Evolutionary conservation across 2,113 vertebrate species (phyloP).

Genomic region (Struthio camelus): DNA sequence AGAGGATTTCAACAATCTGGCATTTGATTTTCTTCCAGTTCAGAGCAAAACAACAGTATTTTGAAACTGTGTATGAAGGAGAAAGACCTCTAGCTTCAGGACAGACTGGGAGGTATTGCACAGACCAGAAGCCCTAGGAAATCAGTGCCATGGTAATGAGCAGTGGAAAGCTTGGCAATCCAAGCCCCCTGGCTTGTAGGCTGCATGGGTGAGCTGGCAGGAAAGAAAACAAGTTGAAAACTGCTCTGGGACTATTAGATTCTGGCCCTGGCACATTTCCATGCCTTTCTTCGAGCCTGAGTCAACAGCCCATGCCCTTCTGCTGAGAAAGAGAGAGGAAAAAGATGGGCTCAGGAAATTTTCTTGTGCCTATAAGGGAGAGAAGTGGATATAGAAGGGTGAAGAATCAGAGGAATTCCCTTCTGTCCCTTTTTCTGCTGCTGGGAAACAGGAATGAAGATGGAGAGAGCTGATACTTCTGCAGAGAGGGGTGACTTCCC

Average conservation of each 20-base stretch:
- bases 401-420: not conserved
- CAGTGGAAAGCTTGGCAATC: too few species aligned
- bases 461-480: not conserved
- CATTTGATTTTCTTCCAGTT: not conserved
- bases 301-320: not conserved
- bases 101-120: not conserved
- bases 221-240: not conserved
- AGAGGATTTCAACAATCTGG: not conserved
- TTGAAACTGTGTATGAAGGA: not conserved
- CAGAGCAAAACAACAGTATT: not conserved
- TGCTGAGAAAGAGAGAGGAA: not conserved
- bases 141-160: too few species aligned
- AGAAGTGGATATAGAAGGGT: not conserved
- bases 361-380: not conserved
- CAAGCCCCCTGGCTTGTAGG: too few species aligned
- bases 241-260: not conserved
- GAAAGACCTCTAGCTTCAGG: not conserved
- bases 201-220: not conserved
- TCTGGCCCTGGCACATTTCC: not conserved
- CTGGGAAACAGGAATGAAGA: not conserved
- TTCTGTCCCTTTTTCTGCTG: not conserved
- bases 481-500: not conserved
- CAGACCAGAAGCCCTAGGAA: too few species aligned
- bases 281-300: not conserved
- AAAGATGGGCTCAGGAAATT: not conserved